phyloP scores from a whole-genome alignment of 2,888 invertebrate species.

The Dendrolimus pini region DNA sequence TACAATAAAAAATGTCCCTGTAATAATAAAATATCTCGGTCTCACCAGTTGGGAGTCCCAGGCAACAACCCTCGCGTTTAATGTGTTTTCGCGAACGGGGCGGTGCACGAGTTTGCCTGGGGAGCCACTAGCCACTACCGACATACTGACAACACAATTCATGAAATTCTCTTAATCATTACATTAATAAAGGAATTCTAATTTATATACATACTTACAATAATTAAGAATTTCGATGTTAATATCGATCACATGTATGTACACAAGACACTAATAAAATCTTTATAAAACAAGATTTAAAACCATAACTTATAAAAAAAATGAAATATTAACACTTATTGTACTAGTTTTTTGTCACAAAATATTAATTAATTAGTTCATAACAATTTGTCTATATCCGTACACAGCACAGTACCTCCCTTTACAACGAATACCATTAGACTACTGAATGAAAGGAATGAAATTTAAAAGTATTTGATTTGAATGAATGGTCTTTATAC shows the following conservation, averaged over 20 bases:
- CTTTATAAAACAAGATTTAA: conserved; percentile 8
- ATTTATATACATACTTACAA: conserved; percentile 59
- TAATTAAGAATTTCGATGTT: conserved; percentile 33
- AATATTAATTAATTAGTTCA: conserved; percentile 25
- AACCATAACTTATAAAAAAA: conserved; percentile 6
- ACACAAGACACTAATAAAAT: conserved; percentile 40
- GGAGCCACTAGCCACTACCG: conserved; percentile 13
- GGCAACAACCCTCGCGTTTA: conserved; percentile 49
- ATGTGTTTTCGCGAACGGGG: conserved; percentile 41
- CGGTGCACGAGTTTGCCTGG: conserved; percentile 23
- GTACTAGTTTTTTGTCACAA: conserved; percentile 8
- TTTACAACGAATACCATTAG: conserved; percentile 14
- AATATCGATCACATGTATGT: conserved; percentile 66
- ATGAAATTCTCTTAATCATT: conserved; percentile 11
- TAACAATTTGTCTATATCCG: conserved; percentile 22
- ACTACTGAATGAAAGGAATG: conserved; percentile 36
- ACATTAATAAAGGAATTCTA: conserved; percentile 27
- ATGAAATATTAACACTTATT: conserved; percentile 1
- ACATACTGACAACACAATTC: conserved; percentile 13
- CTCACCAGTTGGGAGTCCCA: conserved; percentile 7
- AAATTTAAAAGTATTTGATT: conserved; percentile 9
- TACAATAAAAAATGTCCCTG: conserved; percentile 39
- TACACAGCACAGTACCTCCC: conserved; percentile 27
- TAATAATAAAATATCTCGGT: conserved; percentile 47
- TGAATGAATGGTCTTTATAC: background rate